A percentile compares a stretch with the other conserved stretches of the same genome.
These are phyloP conservation scores for Sarcoramphus papa DNA, from an alignment of 2,797 vertebrate genomes.

Conservation along the genomic window DNA sequence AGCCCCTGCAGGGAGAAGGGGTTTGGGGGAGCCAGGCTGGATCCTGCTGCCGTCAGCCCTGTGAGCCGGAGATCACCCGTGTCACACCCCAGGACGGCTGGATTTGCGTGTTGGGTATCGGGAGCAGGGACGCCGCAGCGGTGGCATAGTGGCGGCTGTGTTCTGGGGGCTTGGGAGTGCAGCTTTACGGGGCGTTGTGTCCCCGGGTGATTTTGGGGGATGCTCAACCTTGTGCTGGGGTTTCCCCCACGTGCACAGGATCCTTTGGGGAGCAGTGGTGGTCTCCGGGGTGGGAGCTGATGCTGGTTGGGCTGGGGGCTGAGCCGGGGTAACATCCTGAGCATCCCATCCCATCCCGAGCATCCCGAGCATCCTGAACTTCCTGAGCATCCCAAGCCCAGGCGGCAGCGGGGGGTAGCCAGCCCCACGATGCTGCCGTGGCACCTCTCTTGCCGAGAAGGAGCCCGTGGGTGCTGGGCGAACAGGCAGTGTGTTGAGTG, in stretches of 20 bases:
- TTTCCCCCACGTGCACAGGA: neutral
- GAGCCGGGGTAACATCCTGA: neutral
- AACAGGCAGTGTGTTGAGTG: neutral
- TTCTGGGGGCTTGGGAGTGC: neutral
- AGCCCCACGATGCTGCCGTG: fast-evolving
- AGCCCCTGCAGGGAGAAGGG: neutral
- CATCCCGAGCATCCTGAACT: neutral
- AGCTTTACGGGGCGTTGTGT: fast-evolving
- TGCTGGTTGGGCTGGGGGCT: neutral
- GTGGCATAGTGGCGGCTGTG: fast-evolving
- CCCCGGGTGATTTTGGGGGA: neutral
- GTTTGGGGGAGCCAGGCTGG: fast-evolving
- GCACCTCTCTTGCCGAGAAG: neutral
- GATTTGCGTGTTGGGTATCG: fast-evolving
- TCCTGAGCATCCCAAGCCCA: neutral
- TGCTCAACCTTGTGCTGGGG: neutral
- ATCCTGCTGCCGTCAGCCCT: neutral
- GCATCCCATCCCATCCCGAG: neutral
- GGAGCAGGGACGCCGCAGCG: fast-evolving
- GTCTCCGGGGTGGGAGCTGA: fast-evolving
- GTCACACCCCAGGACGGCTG: neutral
- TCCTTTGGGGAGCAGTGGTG: neutral
- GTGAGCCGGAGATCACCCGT: neutral
- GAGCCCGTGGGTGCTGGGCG: neutral
- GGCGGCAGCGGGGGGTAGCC: fast-evolving